Conservation (phyloP, 2,888 invertebrate species). For the Asteroscopus sphinx region DNA sequence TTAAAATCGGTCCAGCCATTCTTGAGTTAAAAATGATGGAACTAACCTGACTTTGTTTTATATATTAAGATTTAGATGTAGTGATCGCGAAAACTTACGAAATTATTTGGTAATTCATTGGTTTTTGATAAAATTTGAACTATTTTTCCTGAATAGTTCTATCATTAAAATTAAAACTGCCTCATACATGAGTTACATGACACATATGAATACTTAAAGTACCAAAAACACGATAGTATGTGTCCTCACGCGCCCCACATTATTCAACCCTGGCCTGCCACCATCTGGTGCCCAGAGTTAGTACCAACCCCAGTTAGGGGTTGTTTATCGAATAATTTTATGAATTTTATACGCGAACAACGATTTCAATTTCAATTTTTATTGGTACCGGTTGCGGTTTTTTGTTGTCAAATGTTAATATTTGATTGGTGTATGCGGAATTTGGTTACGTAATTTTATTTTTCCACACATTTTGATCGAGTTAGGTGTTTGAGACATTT, state of each 20-base stretch:
- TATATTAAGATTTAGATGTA: no score
- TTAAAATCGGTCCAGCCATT: no score
- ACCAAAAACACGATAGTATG: slow-evolving; percentile 19
- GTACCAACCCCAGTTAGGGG: slow-evolving; percentile 33
- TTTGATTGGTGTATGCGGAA: slow-evolving; percentile 28
- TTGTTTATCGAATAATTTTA: slow-evolving; percentile 59
- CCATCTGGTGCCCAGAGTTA: slow-evolving; percentile 55
- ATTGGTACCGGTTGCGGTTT: slow-evolving; percentile 38
- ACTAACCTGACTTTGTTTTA: no score
- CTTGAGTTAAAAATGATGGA: no score
- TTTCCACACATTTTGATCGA: slow-evolving; percentile 2
- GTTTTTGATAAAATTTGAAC: no score
- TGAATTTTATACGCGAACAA: slow-evolving; percentile 55
- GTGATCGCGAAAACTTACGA: no score
- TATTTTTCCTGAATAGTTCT: no score
- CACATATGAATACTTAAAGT: slow-evolving; percentile 16
- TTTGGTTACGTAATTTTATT: slow-evolving; percentile 10
- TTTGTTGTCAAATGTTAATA: slow-evolving; percentile 43
- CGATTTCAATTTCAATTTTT: slow-evolving; percentile 54
- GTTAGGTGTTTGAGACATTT: no score
- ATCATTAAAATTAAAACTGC: slow-evolving; percentile 8
- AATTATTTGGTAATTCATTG: no score
- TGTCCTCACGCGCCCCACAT: slow-evolving; percentile 47
- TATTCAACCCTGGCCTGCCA: slow-evolving; percentile 34
- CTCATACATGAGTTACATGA: slow-evolving; percentile 1